Conservation (phyloP, 2,888 invertebrate genomes). For the Noctua comes region DNA sequence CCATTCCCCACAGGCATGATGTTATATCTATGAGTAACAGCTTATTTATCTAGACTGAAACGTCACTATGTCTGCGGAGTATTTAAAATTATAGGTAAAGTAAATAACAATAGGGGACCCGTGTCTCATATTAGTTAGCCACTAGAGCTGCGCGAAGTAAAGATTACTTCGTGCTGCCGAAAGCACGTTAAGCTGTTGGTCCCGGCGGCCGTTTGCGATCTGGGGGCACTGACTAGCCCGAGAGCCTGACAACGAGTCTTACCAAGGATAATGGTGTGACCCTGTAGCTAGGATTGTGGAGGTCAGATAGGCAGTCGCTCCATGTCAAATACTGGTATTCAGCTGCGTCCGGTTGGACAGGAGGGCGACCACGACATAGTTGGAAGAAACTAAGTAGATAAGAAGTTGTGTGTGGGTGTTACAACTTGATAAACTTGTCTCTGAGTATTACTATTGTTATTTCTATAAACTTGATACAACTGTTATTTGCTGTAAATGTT, state of each 20-base stretch:
- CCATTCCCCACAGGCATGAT: no score
- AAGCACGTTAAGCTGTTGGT: no score
- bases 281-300: background rate
- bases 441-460: background rate
- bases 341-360: background rate
- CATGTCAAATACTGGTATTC: background rate
- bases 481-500: constrained; percentile 1
- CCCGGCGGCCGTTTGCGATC: background rate
- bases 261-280: background rate
- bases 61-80: no score
- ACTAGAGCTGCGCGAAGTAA: no score
- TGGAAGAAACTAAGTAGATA: background rate
- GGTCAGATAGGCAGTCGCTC: background rate
- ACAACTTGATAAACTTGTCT: background rate
- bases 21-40: background rate
- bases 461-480: background rate
- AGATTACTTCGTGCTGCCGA: no score
- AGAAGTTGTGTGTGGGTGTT: background rate
- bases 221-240: background rate
- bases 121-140: no score
- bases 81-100: no score
- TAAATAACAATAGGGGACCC: no score
- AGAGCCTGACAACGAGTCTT: background rate
- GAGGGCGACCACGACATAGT: background rate
- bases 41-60: no score